Conservation (phyloP, 2,113 vertebrate genomes). For the Muntiacus muntjak region DNA sequence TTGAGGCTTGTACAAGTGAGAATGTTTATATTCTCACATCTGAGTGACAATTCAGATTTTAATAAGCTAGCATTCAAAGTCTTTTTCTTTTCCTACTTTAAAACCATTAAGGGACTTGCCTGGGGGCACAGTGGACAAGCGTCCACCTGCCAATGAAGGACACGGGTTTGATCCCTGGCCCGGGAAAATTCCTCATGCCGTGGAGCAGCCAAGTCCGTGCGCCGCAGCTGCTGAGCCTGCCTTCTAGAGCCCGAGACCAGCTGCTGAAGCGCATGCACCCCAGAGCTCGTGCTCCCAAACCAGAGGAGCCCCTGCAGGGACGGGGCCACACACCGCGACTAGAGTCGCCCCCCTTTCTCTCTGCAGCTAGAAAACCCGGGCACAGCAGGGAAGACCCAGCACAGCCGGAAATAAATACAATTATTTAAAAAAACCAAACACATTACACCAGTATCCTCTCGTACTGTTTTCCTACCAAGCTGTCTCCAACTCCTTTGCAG, state of each 20-base stretch:
- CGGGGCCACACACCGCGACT: fast-evolving
- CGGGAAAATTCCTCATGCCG: background rate
- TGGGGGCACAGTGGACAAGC: background rate
- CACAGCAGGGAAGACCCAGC: background rate
- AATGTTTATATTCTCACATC: background rate
- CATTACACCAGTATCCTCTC: too few relatives aligned
- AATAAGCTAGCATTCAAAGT: background rate
- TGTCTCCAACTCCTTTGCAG: too few relatives aligned
- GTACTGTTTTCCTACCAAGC: too few relatives aligned
- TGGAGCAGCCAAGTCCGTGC: background rate
- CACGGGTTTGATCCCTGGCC: background rate
- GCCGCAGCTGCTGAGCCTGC: background rate
- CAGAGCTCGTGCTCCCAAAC: background rate
- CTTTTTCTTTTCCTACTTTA: background rate
- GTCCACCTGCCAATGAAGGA: background rate
- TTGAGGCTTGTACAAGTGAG: background rate
- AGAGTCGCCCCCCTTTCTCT: background rate
- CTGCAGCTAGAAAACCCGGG: background rate
- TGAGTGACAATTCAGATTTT: too few relatives aligned
- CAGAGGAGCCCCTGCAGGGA: background rate
- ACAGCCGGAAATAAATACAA: background rate
- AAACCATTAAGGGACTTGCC: background rate
- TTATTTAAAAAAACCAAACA: background rate
- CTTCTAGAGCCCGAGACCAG: fast-evolving
- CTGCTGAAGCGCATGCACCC: background rate